phyloP scores from a whole-genome alignment of 1,140 invertebrate genomes.

The Telenomus remus region DNA sequence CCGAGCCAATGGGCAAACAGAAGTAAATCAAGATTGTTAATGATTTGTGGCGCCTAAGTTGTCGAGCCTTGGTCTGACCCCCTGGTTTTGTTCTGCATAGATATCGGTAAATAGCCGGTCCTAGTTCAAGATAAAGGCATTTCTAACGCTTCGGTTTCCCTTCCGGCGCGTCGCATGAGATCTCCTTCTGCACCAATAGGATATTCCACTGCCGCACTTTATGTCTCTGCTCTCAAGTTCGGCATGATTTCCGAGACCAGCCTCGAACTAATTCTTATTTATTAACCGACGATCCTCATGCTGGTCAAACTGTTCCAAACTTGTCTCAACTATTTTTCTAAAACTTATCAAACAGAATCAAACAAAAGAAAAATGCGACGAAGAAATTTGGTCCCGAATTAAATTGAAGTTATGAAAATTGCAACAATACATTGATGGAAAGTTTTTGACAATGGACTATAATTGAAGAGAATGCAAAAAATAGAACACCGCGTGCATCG shows the following conservation, averaged over 20 bases:
- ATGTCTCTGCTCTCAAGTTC: conserved; percentile 47
- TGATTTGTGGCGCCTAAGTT: conserved; percentile 67
- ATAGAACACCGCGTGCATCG: no score
- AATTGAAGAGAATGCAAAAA: not conserved
- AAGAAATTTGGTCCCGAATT: not conserved
- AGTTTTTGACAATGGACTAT: not conserved
- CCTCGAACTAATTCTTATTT: no score
- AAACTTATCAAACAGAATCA: no score
- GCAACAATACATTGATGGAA: not conserved
- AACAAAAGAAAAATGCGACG: not conserved
- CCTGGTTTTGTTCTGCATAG: conserved; percentile 59
- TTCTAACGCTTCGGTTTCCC: conserved; percentile 55
- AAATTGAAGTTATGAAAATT: not conserved
- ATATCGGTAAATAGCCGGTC: conserved; percentile 64
- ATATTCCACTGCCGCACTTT: conserved; percentile 41
- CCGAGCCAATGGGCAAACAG: conserved; percentile 70
- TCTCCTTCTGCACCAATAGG: conserved; percentile 37
- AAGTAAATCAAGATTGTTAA: conserved; percentile 72
- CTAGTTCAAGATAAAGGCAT: conserved; percentile 63
- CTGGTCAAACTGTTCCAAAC: no score
- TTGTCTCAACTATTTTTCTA: no score
- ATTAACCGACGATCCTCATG: no score
- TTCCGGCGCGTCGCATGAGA: conserved; percentile 47
- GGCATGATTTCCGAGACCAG: conserved; percentile 37
- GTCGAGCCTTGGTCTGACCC: conserved; percentile 54